Evolutionary conservation across 2,888 invertebrate genomes (phyloP), one percentile per base, ranked within the genome.

Genomic region (Acronicta leporina): DNA sequence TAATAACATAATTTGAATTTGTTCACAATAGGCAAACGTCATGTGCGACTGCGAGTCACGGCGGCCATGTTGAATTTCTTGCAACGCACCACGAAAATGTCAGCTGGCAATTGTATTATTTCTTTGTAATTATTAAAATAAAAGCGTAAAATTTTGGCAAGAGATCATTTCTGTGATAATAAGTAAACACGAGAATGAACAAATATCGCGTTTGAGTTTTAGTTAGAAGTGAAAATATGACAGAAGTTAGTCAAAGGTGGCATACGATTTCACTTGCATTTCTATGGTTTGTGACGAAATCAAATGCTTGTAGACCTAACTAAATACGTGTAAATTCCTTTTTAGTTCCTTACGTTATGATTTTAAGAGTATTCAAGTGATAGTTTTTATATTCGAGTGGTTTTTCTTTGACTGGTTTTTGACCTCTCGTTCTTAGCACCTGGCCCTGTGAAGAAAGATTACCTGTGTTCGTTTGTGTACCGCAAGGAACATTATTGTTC

Each of bases 31-130:
- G 68, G 83, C 68, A 87, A 92, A 92, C 92, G 92, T 92, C 92
- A 91, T 90, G 84, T 88, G 86, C 84, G 82, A 92, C 84, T 88
- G 86, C 84, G 82, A 92, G 85, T 89, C 89, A 88, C 84, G 89
- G 87, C 92, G 87, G 94, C 94, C 94, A 95, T 95, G 89, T 94
- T 95, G 93, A 92, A 92, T 92, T 92, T 92, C 91, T 87, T 92
- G 89, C 92, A 94, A 93, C 93, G 92, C 92, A 92, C 87, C 87
- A 89, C 88, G 92, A 94, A 94, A 92, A 94, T 94, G 94, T 95
- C 94, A 95, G 94, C 94, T 95, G 94, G 94, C 88, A 86, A 88
- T 87, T 88, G 89, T 91, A 87, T 83, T 85, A 88, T 83, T 92
- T 91, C 86, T 86, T 73, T 87, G 78, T 83, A 88, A 89, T 79